Percentiles rank a stretch among this genome's conserved stretches.
Conservation (phyloP, 2,888 invertebrate genomes). For the Chymomyza procnemis region DNA sequence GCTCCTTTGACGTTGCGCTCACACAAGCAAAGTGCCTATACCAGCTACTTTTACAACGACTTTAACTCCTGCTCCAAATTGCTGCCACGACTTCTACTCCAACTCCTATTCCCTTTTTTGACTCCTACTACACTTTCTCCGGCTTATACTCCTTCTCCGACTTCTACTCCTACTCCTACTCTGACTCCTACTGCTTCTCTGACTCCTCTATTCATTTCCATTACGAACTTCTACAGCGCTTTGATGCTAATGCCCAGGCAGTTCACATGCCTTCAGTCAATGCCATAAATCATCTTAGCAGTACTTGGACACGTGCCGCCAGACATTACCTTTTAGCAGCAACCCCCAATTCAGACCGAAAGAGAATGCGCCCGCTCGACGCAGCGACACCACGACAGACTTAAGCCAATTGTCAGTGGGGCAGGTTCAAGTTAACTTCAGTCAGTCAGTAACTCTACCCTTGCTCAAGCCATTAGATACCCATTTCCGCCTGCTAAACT, state of each 20-base stretch:
- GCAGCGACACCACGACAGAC: slow-evolving; percentile 18
- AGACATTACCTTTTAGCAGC: slow-evolving; percentile 48
- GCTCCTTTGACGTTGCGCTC: not conserved
- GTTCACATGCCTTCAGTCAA: slow-evolving; percentile 61
- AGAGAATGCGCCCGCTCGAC: not conserved
- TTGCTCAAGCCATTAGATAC: not conserved
- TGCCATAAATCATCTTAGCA: slow-evolving; percentile 62
- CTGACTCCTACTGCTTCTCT: not conserved
- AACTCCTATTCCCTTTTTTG: no score
- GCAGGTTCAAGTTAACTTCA: slow-evolving; percentile 59
- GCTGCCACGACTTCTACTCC: no score
- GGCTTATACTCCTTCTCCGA: not conserved
- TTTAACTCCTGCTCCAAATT: no score
- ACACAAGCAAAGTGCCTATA: slow-evolving; percentile 32
- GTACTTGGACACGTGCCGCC: slow-evolving; percentile 67
- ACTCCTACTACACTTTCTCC: no score
- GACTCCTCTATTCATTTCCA: not conserved
- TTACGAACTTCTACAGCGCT: not conserved
- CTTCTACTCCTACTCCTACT: not conserved
- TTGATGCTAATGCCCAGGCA: slow-evolving; percentile 20
- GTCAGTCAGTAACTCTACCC: slow-evolving; percentile 6
- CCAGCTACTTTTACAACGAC: no score
- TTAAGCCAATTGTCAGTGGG: slow-evolving; percentile 71
- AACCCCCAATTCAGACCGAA: not conserved
- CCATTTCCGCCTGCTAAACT: not conserved